Percentiles rank a stretch among this genome's conserved stretches.
Evolutionary conservation across 1,140 invertebrate genomes (phyloP).

Genomic region (Apolygus lucorum): DNA sequence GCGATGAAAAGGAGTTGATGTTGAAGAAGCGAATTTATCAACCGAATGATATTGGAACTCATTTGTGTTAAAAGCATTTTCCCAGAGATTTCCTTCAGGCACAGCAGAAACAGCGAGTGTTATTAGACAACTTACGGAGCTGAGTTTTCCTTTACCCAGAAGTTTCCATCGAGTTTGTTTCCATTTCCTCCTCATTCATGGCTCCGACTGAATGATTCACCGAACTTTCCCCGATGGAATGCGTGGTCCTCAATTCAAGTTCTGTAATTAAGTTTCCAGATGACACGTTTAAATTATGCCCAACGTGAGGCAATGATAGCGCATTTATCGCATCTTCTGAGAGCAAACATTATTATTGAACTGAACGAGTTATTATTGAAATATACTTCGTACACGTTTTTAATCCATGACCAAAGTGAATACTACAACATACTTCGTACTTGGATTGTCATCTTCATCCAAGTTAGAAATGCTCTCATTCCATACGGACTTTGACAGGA

Average conservation of each 20-base stretch:
- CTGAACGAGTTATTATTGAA: too few species aligned
- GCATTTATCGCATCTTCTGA: too few species aligned
- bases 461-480: too few species aligned
- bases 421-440: too few species aligned
- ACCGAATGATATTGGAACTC: background rate
- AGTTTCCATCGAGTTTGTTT: background rate
- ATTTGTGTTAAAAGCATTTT: background rate
- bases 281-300: background rate
- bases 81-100: background rate
- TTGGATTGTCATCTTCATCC: too few species aligned
- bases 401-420: too few species aligned
- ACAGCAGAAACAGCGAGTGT: background rate
- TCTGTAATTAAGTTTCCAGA: background rate
- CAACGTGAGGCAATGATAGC: too few species aligned
- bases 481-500: too few species aligned
- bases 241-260: background rate
- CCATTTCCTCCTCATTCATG: background rate
- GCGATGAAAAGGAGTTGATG: too few species aligned
- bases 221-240: background rate
- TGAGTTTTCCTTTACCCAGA: background rate
- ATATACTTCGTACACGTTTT: too few species aligned
- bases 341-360: too few species aligned
- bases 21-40: too few species aligned
- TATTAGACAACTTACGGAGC: background rate
- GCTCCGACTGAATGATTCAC: background rate